Evolutionary conservation across 2,113 vertebrate species (phyloP).

Genomic region (Dipodomys spectabilis): DNA sequence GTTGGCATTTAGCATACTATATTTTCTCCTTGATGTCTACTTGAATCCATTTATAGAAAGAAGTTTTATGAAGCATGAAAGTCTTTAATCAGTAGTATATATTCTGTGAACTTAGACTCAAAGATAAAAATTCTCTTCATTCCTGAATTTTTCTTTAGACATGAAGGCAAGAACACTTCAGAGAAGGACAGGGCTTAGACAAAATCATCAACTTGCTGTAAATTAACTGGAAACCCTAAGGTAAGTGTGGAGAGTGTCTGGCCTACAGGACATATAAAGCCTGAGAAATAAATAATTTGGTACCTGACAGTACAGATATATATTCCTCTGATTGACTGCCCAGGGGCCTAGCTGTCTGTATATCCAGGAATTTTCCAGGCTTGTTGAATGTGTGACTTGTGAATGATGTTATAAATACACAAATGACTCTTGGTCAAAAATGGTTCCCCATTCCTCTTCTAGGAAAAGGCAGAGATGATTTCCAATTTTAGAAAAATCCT

Average conservation of each 20-base stretch:
- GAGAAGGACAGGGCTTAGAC: conserved; percentile 29
- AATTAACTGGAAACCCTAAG: background rate
- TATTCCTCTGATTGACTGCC: too few relatives aligned
- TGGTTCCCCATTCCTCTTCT: too few relatives aligned
- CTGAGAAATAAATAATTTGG: too few relatives aligned
- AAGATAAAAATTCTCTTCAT: conserved; percentile 31
- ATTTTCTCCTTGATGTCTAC: conserved; percentile 44
- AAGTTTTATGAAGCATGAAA: conserved; percentile 46
- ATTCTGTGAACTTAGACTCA: background rate
- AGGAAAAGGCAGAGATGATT: background rate
- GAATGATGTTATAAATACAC: too few relatives aligned
- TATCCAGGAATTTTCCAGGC: too few relatives aligned
- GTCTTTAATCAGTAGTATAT: background rate
- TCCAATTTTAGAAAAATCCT: background rate
- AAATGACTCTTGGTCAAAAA: too few relatives aligned
- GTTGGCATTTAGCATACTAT: conserved; percentile 43
- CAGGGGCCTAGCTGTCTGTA: too few relatives aligned
- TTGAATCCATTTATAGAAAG: conserved; percentile 47
- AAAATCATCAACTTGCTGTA: background rate
- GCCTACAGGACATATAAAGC: too few relatives aligned
- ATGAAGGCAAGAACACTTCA: conserved; percentile 32
- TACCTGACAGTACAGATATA: too few relatives aligned
- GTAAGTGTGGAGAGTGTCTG: too few relatives aligned
- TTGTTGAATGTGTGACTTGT: too few relatives aligned
- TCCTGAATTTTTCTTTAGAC: conserved; percentile 38